Percentiles rank a stretch among this genome's conserved stretches.
Conservation (phyloP, 2,888 invertebrate species). For the Plebejus anna region DNA sequence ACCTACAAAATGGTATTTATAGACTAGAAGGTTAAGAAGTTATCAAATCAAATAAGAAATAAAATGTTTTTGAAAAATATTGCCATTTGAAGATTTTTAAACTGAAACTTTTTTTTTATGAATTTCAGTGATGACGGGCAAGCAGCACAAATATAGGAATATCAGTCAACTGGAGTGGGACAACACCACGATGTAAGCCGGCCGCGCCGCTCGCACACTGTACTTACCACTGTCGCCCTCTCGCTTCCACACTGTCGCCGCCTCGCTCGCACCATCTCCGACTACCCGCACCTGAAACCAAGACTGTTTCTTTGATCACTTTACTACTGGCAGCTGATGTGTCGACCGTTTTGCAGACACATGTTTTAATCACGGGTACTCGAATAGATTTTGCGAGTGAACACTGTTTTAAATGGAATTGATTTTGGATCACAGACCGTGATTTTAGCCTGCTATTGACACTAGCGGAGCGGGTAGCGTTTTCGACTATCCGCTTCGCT, state of each 20-base stretch:
- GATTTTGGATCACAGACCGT: conserved; percentile 36
- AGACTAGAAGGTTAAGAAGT: too few relatives aligned
- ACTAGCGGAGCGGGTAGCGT: conserved; percentile 28
- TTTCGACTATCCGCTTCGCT: not conserved
- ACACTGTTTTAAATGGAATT: conserved; percentile 38
- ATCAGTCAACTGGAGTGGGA: conserved; percentile 89
- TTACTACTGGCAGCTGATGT: conserved; percentile 21
- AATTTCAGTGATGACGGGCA: conserved; percentile 65
- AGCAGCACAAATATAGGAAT: conserved; percentile 83
- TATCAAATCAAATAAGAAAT: too few relatives aligned
- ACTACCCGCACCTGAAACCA: conserved; percentile 34
- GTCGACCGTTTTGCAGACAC: not conserved
- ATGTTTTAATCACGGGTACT: not conserved
- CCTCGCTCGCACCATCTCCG: conserved; percentile 41
- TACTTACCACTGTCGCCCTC: conserved; percentile 46
- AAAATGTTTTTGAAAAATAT: too few relatives aligned
- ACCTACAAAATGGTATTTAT: too few relatives aligned
- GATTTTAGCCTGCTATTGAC: conserved; percentile 16
- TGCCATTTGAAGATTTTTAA: not conserved
- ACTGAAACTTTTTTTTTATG: not conserved
- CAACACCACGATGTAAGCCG: conserved; percentile 86
- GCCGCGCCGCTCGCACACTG: conserved; percentile 37
- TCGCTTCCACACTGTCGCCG: conserved; percentile 38
- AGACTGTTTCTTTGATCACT: not conserved
- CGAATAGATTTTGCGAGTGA: not conserved